Percentiles rank a stretch among this genome's conserved stretches.
Evolutionary conservation across 2,888 invertebrate genomes (phyloP).

Genomic region (Drosophila rellima): DNA sequence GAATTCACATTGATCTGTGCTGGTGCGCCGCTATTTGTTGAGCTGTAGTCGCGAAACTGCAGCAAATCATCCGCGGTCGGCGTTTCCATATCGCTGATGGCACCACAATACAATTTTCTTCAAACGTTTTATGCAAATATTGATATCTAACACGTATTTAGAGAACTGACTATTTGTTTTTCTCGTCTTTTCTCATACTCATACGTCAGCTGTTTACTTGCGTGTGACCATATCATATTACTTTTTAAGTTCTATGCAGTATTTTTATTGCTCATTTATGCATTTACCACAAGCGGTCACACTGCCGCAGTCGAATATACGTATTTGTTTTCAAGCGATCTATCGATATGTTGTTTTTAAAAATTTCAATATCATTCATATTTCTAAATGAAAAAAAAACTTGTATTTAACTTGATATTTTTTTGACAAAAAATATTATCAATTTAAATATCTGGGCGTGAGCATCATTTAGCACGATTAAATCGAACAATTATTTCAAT

Average conservation of each 20-base stretch:
- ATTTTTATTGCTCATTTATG: no score
- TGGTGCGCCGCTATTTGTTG: slow-evolving; percentile 86
- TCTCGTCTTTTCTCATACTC: slow-evolving; percentile 34
- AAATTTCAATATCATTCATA: no score
- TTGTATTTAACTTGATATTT: no score
- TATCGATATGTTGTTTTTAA: background rate
- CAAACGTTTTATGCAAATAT: background rate
- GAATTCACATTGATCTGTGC: slow-evolving; percentile 90
- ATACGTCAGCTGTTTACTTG: slow-evolving; percentile 63
- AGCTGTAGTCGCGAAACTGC: slow-evolving; percentile 90
- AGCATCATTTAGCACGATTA: no score
- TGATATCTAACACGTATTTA: slow-evolving; percentile 48
- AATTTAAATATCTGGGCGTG: no score
- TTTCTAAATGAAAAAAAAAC: no score
- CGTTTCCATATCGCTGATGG: slow-evolving; percentile 64
- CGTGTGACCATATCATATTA: no score
- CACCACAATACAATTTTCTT: slow-evolving; percentile 4
- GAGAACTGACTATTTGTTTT: slow-evolving; percentile 43
- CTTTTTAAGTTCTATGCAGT: no score
- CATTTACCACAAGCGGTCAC: background rate
- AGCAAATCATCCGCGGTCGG: slow-evolving; percentile 87
- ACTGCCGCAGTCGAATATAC: background rate
- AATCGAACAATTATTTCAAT: no score
- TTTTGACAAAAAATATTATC: no score
- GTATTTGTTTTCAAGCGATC: background rate